Evolutionary conservation across 2,797 vertebrate species (phyloP), one percentile per base, ranked within the genome.

Genomic region (Phrynocephalus forsythii): DNA sequence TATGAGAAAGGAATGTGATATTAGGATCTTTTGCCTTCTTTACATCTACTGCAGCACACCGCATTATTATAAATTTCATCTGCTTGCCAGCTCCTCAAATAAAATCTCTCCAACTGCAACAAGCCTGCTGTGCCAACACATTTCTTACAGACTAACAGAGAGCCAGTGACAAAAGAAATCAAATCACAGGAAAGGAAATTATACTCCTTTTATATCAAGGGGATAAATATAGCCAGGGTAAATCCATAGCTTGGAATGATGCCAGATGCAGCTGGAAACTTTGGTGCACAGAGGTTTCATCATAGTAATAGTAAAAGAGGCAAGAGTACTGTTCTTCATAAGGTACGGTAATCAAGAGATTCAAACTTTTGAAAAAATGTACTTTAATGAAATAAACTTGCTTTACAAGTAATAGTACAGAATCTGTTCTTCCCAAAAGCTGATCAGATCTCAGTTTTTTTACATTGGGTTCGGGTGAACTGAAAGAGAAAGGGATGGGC

Each of bases 181-280:
- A 87, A 69, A 90, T 87, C 77, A 76, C 48, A 76, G 77, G 85
- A 90, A 84, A 90, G 72, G 48, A 90, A 87, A 81, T 84, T 84
- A 84, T 87, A 84, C 85, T 60, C 38, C 26, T 30, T 30, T 75
- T 33, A 48, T 92, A 63, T 89, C 33, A 67, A 67, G 30, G 88
- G 78, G 80, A 56, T 80, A 77, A 72, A 90, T 28, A 0, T 38
- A 89, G 85, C 15, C 60, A 11, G 15, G 38, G 90, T 24, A 85
- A 82, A 26, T 26, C 73, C 79, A 56, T 50, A 73, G 20, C 13
- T 90, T 91, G 73, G 77, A 91, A 83, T 87, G 80, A 89, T 26
- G 75, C 1, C 75, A 91, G 86, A 67, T 13, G 86, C 0, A 67
- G 82, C 2, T 63, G 16, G 24, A 24, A 73, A 79, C 66, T 88